Evolutionary conservation across 2,888 invertebrate genomes (phyloP), one percentile per base, ranked within the genome.

Genomic region (Allophyes oxyacanthae): DNA sequence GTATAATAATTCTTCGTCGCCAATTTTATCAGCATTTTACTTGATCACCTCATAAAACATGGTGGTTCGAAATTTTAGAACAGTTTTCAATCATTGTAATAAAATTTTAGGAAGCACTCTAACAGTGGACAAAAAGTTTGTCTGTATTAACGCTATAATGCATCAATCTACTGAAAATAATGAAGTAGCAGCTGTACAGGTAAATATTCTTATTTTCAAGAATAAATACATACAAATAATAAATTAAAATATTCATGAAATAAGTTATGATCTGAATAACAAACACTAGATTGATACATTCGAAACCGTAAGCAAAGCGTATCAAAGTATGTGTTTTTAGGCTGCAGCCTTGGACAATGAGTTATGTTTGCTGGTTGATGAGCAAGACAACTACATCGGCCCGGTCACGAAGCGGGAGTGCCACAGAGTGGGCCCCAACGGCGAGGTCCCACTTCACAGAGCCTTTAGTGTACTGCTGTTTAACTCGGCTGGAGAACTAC

Each of bases 381-480:
- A 96, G 37, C 89, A 95, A 54, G 99, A 99, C 84, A 94, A 94
- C 49, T 94, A 95, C 0, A 89, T 97, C 53, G 98, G 98, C 0
- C 89, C 95, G 42, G 96, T 97, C 0, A 95, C 96, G 3, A 99
- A 99, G 88, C 94, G 95, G 66, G 95, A 96, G 41, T 98, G 98
- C 77, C 99, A 99, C 85, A 89, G 94, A 28, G 95, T 96, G 0
- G 85, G 91, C 37, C 79, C 94, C 14, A 86, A 94, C 52, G 96
- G 96, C 6, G 85, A 87, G 14, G 91, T 98, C n/a, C 96, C 96
- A 54, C 92, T 99, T 6, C 99, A 99, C 86, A 95, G 99, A 67
- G 99, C 98, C 1, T 99, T 99, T 84, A 98, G 98, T 88, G 97
- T 98, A 0, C 98, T 99, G 83, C 90, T 99, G 1, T 99, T 99